A percentile compares a stretch with the other conserved stretches of the same genome.
Conservation (phyloP, 2,113 vertebrate species). For the Xiphorhynchus elegans region DNA sequence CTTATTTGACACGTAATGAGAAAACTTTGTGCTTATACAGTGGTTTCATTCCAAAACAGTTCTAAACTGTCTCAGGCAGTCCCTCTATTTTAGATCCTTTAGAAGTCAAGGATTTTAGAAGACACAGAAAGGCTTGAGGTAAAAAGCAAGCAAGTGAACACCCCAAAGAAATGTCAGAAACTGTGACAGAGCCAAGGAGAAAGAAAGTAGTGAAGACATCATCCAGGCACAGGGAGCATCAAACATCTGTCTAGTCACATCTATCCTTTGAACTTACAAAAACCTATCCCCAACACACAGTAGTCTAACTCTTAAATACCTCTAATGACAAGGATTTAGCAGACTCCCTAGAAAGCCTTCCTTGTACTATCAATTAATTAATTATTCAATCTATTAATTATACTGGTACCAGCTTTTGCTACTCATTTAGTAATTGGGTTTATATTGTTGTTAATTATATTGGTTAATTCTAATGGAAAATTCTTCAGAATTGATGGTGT, state of each 20-base stretch:
- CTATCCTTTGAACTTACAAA: background rate
- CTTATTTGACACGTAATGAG: background rate
- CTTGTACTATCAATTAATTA: background rate
- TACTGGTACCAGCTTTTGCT: background rate
- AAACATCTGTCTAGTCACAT: background rate
- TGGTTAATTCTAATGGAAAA: background rate
- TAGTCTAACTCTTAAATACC: background rate
- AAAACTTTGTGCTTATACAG: constrained; percentile 28
- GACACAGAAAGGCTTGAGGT: background rate
- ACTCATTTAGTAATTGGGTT: background rate
- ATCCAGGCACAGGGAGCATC: background rate
- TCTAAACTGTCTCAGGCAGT: background rate
- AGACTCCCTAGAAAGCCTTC: background rate
- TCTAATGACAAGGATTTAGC: background rate
- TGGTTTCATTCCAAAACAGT: background rate
- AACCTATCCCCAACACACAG: background rate
- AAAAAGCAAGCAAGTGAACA: background rate
- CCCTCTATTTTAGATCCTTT: background rate
- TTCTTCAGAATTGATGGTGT: background rate
- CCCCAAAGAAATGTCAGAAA: background rate
- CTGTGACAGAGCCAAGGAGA: background rate
- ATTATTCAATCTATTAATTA: constrained; percentile 11
- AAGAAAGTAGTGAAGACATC: background rate
- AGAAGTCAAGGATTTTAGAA: background rate
- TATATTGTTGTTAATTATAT: background rate